Base-by-base conservation (phyloP, 2,113 vertebrate species). In the Platysternon megacephalum region DNA sequence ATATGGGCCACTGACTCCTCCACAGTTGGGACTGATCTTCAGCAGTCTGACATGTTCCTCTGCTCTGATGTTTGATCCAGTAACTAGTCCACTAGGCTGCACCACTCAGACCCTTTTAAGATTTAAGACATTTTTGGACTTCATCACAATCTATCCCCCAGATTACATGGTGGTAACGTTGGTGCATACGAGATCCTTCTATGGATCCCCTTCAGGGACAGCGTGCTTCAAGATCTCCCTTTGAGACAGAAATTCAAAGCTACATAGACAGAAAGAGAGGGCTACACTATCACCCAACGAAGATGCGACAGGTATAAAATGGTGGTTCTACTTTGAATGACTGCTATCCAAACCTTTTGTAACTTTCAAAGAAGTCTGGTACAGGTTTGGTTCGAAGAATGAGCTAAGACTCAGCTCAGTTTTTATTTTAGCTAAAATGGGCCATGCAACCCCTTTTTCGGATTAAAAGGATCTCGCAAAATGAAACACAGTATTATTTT, bases 401-500 rank as follows among this genome's bases (percentile, higher is more conserved):
- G 39, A 90, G 88, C 39, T 84, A 93, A n/a, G 39, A 35, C 79
- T 95, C 82, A 46, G 76, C 90, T 58, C 24, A 68, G 49, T 88
- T 91, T 26, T 86, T 56, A 24, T 74, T 56, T 76, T 87, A 65
- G 58, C 68, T 79, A 51, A 87, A 94, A 85, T 14, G 7, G 29
- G 32, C n/a, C 90, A 51, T 4, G 2, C 8, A 87, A 12, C 55
- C 12, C 22, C 58, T 86, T 49, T 42, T 87, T 90, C 78, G 80
- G 48, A 91, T 58, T 28, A 87, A 90, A 84, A 79, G 16, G 53
- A 88, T 82, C 32, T 3, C 91, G n/a, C 68, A 82, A 68, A 93
- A 87, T 84, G n/a, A 83, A 94, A 87, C 9, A 79, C 9, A 79
- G 2, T 89, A 76, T 85, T 89, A 68, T 86, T 94, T 88, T 85